These are phyloP conservation scores for Irena cyanogastra DNA, from an alignment of 2,113 vertebrate species.

Conservation along the genomic window DNA sequence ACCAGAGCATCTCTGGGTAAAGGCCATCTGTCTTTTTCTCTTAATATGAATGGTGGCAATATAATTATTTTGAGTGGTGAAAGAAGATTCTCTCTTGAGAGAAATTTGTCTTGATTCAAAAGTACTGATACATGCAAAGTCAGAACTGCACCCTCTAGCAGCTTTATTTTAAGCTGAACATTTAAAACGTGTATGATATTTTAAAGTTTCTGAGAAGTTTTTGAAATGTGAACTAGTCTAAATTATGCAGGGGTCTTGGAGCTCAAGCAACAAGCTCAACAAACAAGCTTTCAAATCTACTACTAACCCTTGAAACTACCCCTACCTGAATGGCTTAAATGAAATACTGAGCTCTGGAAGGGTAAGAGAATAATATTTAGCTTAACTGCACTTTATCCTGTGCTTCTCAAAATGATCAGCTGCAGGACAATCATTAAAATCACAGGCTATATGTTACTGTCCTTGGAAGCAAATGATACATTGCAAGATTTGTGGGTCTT, in stretches of 20 bases:
- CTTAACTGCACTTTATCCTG: slow-evolving; percentile 40
- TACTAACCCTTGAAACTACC: not conserved
- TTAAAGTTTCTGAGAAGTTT: not conserved
- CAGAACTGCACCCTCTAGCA: not conserved
- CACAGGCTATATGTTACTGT: slow-evolving; percentile 43
- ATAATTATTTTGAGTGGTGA: not conserved
- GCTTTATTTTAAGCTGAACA: not conserved
- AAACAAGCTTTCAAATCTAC: not conserved
- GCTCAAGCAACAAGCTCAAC: not conserved
- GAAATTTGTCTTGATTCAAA: not conserved
- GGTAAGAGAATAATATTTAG: not conserved
- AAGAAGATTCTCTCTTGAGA: not conserved
- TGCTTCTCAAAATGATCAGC: slow-evolving; percentile 55
- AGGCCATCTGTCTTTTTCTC: not conserved
- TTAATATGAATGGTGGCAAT: not conserved
- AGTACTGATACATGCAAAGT: not conserved
- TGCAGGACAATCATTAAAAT: slow-evolving; percentile 65
- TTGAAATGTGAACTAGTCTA: not conserved
- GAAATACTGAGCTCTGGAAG: not conserved
- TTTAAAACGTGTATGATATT: not conserved
- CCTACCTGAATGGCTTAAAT: not conserved
- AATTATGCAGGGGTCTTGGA: not conserved
- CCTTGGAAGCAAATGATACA: slow-evolving; percentile 50
- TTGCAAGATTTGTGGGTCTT: not conserved
- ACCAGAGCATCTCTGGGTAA: not conserved